Evolutionary conservation across 2,888 invertebrate species (phyloP), one percentile per base, ranked within the genome.

Genomic region (Drosophila paranaensis): DNA sequence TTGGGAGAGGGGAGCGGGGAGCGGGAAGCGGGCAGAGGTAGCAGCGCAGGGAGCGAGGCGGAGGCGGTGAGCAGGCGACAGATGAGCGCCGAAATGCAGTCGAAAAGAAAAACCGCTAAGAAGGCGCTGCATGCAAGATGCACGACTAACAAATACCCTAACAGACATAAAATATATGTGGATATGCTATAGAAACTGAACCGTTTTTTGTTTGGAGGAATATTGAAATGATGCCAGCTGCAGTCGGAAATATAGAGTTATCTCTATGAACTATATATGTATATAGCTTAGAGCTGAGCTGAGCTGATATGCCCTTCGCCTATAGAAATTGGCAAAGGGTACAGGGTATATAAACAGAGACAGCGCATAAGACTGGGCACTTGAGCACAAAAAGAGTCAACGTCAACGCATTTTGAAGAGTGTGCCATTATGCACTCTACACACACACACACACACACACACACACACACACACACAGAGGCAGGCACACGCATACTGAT

Each of bases 381-480:
- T 81, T 74, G 55, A 81, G 69, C 60, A 81, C 75, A 78, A 78
- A 65, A 75, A 72, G 70, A 70, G 78, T 77, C 81, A 81, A 74
- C 79, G 80, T 81, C 80, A 80, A 80, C 76, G 80, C 79, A 80
- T 80, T 81, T 76, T 80, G 71, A 81, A 80, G 80, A 76, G 82
- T 57, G 45, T 71, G 56, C 71, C 68, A 79, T 80, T 80, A 82
- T 81, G 72, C 76, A 77, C 67, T 54, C 67, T 51, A 73, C 69
- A 37, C 63, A 39, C 40, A 56, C 62, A 27, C 14, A 73, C 57
- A 55, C 42, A 56, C 30, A 40, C 33, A 67, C 20, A 50, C 35
- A 55, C 10, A 50, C 10, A 27, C 3, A 33, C 11, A 53, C 43
- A 50, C 13, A 27, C 3, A 33, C 11, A 53, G 40, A 50, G 33